Base-by-base conservation (phyloP, 2,888 invertebrate species). In the Elegia similella region DNA sequence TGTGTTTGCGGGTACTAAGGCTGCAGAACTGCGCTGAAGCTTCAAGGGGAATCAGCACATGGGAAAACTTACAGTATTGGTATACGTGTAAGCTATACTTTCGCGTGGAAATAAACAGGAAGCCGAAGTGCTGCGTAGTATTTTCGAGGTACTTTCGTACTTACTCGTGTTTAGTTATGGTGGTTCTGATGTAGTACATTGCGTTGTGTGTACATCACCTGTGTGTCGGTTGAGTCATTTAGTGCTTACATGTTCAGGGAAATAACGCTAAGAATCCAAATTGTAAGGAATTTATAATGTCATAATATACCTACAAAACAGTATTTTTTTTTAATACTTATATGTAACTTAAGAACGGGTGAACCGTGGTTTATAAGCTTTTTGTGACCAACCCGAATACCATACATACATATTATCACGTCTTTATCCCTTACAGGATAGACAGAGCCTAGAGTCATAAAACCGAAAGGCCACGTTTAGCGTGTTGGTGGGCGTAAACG, bases 1-100 rank as follows among this genome's bases (percentile, higher is more conserved):
- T 84, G 86, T 84, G 82, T 77, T 77, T 66, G 65, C 73, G 71
- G 74, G 76, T 88, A 89, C 88, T 73, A 88, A 87, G 88, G 72
- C 69, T 64, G 60, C 82, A 89, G 78, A 79, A 79, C 72, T 64
- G 63, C 64, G 62, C 66, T 65, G 70, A 72, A 79, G 78, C 62
- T 66, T 60, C 58, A 63, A 59, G 29, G 44, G 29, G 47, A 34
- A 55, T 52, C n/a, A 30, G 43, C 17, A n/a, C 56, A 59, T 46
- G 52, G 56, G 16, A 73, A 72, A 70, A 55, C 55, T 52, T 29
- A 60, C 68, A 61, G 52, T 76, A 66, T 42, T 5, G 7, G 8
- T 6, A 48, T 29, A 0, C 0, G 0, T 7, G 67, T 70, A 46
- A 59, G 66, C 50, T 61, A 50, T 16, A 56, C 59, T 60, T 62